Conservation (phyloP, 2,113 vertebrate species). For the Vidua chalybeata region DNA sequence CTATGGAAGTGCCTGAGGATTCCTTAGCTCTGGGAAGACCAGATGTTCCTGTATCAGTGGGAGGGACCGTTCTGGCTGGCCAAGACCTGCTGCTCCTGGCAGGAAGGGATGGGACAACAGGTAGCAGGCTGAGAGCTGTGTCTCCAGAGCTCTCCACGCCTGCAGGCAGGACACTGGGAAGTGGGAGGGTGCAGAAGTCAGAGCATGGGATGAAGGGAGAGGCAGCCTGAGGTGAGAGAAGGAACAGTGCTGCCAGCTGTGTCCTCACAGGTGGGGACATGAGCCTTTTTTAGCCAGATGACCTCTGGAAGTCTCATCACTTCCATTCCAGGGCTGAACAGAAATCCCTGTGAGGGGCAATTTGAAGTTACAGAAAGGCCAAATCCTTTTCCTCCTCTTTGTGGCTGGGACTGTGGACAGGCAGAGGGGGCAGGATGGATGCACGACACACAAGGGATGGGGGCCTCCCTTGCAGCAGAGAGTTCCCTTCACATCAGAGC, state of each 20-base stretch:
- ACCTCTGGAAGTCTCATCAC: not conserved
- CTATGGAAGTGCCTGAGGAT: not conserved
- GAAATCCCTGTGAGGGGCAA: not conserved
- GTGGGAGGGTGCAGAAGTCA: not conserved
- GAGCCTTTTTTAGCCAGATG: not conserved
- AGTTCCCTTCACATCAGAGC: not conserved
- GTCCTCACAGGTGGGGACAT: not conserved
- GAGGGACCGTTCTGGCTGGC: not conserved
- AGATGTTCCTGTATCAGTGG: not conserved
- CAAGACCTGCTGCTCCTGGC: not conserved
- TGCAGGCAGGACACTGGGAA: not conserved
- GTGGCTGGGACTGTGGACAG: not conserved
- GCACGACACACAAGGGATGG: accelerated
- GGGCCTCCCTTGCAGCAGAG: not conserved
- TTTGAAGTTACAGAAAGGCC: not conserved
- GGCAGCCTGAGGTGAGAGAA: not conserved
- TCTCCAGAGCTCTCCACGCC: not conserved
- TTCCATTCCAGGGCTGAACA: not conserved
- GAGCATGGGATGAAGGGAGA: not conserved
- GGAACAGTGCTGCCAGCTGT: not conserved
- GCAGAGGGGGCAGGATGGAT: not conserved
- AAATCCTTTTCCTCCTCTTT: not conserved
- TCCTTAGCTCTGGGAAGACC: not conserved
- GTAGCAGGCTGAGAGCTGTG: not conserved
- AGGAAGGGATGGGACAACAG: not conserved